Conservation (phyloP, 2,888 invertebrate species). For the Odontothrips loti region DNA sequence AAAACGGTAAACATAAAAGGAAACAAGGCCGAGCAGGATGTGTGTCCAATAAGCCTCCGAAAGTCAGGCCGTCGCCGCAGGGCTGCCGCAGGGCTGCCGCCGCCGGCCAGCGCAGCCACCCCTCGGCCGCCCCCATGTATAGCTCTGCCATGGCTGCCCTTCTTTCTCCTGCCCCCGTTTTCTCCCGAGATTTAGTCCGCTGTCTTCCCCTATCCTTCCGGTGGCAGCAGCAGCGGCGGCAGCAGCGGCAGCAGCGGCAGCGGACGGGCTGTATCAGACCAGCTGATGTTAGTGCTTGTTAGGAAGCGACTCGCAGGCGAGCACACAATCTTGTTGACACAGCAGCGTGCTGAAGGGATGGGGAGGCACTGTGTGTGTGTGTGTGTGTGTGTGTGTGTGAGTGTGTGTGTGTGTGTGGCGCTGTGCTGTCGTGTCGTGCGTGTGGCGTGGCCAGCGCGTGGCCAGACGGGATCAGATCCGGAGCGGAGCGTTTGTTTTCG, state of each 20-base stretch:
- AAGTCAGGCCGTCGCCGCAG: not conserved
- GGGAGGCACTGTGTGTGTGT: no score
- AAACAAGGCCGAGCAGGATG: no score
- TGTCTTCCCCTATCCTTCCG: no score
- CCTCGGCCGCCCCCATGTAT: not conserved
- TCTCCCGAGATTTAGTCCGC: no score
- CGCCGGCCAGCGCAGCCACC: not conserved
- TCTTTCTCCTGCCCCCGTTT: not conserved
- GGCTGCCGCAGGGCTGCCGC: not conserved
- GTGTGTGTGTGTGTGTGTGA: no score
- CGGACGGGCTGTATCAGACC: not conserved
- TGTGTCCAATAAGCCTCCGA: no score
- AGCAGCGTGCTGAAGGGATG: not conserved
- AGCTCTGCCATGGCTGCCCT: not conserved
- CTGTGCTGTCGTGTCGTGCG: no score
- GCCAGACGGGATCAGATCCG: no score
- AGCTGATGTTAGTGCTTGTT: not conserved
- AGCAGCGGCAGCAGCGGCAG: not conserved
- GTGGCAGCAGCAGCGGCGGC: not conserved
- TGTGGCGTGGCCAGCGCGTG: no score
- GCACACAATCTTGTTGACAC: not conserved
- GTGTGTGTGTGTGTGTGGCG: no score
- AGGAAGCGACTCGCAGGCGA: not conserved
- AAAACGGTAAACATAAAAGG: no score
- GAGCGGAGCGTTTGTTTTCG: no score